Evolutionary conservation across 2,797 vertebrate genomes (phyloP).

Genomic region (Sebastes baramenuke): DNA sequence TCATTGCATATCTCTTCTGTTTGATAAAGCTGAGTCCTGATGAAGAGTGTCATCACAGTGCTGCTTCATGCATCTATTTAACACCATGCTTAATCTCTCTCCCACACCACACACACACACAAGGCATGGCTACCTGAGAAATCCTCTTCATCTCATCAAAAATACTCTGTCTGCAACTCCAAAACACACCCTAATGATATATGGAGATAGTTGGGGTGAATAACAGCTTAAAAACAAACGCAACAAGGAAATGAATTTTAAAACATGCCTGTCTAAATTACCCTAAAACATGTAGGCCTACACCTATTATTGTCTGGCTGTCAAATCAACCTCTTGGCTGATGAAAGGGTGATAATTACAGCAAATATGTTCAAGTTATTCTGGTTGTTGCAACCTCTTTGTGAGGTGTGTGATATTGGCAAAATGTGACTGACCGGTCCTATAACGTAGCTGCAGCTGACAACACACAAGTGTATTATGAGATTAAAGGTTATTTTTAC

Average conservation of each 20-base stretch:
- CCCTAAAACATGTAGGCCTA: neutral
- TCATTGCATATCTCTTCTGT: neutral
- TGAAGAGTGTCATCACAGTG: neutral
- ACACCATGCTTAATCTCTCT: constrained; percentile 43
- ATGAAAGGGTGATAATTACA: constrained; percentile 1
- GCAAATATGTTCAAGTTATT: constrained; percentile 14
- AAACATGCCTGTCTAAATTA: neutral
- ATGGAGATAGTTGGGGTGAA: constrained; percentile 67
- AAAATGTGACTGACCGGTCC: constrained; percentile 57
- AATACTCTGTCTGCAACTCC: constrained; percentile 98
- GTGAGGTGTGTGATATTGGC: constrained; percentile 44
- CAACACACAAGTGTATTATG: constrained; percentile 77
- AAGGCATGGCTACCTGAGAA: constrained; percentile 88
- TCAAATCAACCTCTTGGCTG: neutral
- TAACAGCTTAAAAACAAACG: constrained; percentile 32
- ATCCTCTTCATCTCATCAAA: constrained; percentile 99
- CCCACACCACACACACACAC: constrained; percentile 36
- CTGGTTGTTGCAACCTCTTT: constrained; percentile 23
- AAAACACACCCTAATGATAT: constrained; percentile 91
- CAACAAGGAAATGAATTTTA: neutral
- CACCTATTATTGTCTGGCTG: neutral
- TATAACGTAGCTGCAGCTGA: constrained; percentile 64
- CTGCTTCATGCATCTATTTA: constrained; percentile 57
- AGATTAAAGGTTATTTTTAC: constrained; percentile 85
- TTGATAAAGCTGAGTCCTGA: neutral